phyloP scores from a whole-genome alignment of 2,113 vertebrate genomes.

The Hippolais icterina region DNA sequence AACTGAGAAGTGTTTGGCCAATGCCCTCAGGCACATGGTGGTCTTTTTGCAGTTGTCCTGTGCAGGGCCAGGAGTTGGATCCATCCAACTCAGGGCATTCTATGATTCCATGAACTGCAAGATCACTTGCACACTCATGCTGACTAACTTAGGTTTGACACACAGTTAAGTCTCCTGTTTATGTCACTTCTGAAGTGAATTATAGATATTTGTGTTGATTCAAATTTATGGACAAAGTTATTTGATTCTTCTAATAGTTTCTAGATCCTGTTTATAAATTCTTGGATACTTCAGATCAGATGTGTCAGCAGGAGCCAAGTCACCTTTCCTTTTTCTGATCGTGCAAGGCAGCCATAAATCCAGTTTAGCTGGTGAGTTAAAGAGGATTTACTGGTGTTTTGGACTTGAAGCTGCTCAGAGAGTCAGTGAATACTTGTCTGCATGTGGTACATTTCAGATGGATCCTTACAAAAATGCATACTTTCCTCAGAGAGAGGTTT shows the following conservation, averaged over 20 bases:
- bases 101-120: background rate
- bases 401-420: background rate
- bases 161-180: background rate
- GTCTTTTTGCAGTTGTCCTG: background rate
- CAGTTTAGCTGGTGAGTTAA: background rate
- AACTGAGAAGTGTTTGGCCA: background rate
- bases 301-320: background rate
- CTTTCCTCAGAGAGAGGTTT: background rate
- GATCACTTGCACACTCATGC: background rate
- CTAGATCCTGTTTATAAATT: slow-evolving; percentile 19
- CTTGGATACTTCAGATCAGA: background rate
- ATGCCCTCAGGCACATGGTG: background rate
- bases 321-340: background rate
- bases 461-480: background rate
- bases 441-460: background rate
- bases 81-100: background rate
- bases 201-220: background rate
- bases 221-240: background rate
- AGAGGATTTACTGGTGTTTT: background rate
- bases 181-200: background rate
- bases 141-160: background rate
- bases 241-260: background rate
- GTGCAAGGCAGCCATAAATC: background rate
- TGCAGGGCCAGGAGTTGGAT: background rate
- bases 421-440: background rate